Evolutionary conservation across 2,113 vertebrate genomes (phyloP).

Genomic region (Glaucidium brasilianum): DNA sequence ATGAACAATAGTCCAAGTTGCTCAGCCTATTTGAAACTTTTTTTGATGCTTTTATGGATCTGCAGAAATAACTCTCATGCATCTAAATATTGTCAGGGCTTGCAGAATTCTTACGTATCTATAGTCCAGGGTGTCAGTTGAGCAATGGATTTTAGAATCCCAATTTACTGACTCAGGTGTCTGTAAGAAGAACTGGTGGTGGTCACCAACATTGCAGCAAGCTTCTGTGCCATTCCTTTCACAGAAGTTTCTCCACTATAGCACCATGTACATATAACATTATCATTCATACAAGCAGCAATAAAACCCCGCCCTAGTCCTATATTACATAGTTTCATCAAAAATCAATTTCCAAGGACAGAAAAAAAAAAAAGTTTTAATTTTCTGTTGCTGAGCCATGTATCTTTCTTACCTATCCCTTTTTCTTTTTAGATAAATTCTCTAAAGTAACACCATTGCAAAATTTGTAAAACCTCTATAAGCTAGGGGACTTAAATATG

Average conservation of each 20-base stretch:
- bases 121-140: neutral
- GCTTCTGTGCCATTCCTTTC: neutral
- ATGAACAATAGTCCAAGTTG: neutral
- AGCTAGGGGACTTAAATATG: neutral
- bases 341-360: neutral
- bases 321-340: neutral
- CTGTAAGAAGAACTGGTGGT: neutral
- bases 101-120: neutral
- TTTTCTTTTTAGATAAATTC: neutral
- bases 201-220: neutral
- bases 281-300: neutral
- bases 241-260: neutral
- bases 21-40: neutral
- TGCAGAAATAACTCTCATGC: neutral
- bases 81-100: neutral
- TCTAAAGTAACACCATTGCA: neutral
- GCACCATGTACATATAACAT: neutral
- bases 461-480: neutral
- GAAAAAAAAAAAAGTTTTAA: neutral
- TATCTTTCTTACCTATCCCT: neutral
- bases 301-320: neutral
- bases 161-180: neutral
- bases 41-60: neutral
- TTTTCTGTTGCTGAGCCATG: neutral
- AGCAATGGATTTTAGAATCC: neutral